A percentile compares a stretch with the other conserved stretches of the same genome.
Conservation (phyloP, 2,888 invertebrate species). For the Stenolophus ochropezus region DNA sequence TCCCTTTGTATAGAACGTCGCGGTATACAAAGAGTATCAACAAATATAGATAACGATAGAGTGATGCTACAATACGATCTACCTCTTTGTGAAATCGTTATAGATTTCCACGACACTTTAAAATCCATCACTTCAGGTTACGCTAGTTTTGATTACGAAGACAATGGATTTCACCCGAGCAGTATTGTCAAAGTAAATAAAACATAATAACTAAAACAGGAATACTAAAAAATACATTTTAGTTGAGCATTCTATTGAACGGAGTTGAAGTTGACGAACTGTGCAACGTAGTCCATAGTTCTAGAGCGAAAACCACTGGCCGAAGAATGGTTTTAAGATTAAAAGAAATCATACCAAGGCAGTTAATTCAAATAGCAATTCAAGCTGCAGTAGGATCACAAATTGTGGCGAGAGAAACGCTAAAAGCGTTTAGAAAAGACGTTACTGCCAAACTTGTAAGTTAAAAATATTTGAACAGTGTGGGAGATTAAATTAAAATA, state of each 20-base stretch:
- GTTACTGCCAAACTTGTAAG: slow-evolving; percentile 94
- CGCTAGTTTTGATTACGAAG: slow-evolving; percentile 96
- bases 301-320: slow-evolving; percentile 80
- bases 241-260: slow-evolving; percentile 88
- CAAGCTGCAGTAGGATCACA: slow-evolving; percentile 89
- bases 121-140: slow-evolving; percentile 95
- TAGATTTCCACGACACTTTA: slow-evolving; percentile 95
- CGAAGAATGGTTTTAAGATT: slow-evolving; percentile 83
- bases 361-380: slow-evolving; percentile 90
- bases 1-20: slow-evolving; percentile 85
- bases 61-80: slow-evolving; percentile 88
- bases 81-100: slow-evolving; percentile 93
- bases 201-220: not conserved
- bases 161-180: slow-evolving; percentile 86
- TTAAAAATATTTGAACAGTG: slow-evolving; percentile 57
- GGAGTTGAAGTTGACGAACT: slow-evolving; percentile 88
- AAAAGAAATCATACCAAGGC: slow-evolving; percentile 90
- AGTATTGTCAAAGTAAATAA: slow-evolving; percentile 83
- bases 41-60: slow-evolving; percentile 87
- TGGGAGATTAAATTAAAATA: slow-evolving; percentile 47
- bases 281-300: slow-evolving; percentile 85
- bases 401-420: slow-evolving; percentile 88
- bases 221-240: slow-evolving; percentile 64
- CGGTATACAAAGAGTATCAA: slow-evolving; percentile 81
- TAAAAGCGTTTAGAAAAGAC: slow-evolving; percentile 93